A percentile compares a stretch with the other conserved stretches of the same genome.
These are phyloP conservation scores for Tenebrosternarchus preto DNA, from an alignment of 2,113 vertebrate species.

Conservation along the genomic window DNA sequence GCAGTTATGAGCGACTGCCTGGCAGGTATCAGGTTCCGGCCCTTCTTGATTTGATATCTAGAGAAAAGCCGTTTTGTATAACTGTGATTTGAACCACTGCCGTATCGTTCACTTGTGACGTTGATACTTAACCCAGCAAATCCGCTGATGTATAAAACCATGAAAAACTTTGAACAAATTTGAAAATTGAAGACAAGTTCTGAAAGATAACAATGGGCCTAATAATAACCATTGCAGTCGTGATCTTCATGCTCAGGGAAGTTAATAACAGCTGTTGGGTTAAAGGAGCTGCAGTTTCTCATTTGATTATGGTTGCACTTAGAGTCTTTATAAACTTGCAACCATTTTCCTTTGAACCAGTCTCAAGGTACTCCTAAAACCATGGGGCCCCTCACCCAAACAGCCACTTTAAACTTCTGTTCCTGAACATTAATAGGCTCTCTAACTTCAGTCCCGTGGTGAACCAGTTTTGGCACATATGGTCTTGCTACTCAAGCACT, in stretches of 20 bases:
- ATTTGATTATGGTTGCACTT: neutral
- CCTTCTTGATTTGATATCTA: constrained; percentile 15
- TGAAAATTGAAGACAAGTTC: constrained; percentile 23
- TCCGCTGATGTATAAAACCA: constrained; percentile 19
- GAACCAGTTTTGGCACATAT: constrained; percentile 24
- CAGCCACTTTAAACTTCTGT: constrained; percentile 2
- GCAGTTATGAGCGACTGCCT: neutral
- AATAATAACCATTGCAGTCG: constrained; percentile 1
- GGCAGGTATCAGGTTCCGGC: neutral
- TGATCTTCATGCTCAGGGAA: constrained; percentile 65
- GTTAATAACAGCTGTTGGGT: constrained; percentile 22
- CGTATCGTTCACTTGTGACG: constrained; percentile 34
- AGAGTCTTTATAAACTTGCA: neutral
- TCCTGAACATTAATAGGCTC: neutral
- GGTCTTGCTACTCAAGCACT: constrained; percentile 6
- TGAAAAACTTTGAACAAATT: constrained; percentile 22
- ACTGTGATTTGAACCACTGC: constrained; percentile 55
- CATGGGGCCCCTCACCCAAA: neutral
- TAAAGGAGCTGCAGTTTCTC: neutral
- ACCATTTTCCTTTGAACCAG: constrained; percentile 9
- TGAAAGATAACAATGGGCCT: neutral
- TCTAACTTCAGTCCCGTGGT: neutral
- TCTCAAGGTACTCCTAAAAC: constrained; percentile 5
- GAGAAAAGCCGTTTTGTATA: constrained; percentile 36
- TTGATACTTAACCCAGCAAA: constrained; percentile 17